Evolutionary conservation across 2,888 invertebrate species (phyloP).

Genomic region (Galeopsomyia nigrocyanea): DNA sequence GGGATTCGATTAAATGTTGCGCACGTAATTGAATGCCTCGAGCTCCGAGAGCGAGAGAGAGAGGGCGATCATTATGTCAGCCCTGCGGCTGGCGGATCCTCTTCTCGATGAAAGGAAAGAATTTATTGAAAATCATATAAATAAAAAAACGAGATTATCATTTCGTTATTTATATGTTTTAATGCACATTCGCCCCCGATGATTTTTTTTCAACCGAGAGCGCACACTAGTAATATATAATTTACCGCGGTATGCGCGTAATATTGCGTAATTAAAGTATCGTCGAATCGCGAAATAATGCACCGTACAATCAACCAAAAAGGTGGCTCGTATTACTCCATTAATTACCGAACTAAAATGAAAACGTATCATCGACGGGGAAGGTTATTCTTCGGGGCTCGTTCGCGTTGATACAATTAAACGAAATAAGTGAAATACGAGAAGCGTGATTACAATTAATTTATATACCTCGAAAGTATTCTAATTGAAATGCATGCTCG

Average conservation of each 20-base stretch:
- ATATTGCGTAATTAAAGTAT: constrained; percentile 27
- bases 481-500: too few relatives aligned
- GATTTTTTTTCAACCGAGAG: background rate
- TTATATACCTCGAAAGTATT: constrained; percentile 2
- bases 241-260: constrained; percentile 13
- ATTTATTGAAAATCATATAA: too few relatives aligned
- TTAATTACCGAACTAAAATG: constrained; percentile 17
- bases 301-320: background rate
- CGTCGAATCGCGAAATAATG: constrained; percentile 12
- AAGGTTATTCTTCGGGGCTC: background rate
- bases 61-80: constrained; percentile 30
- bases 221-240: constrained; percentile 22
- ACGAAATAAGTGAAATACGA: too few relatives aligned
- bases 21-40: constrained; percentile 43
- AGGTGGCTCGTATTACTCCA: constrained; percentile 16
- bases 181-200: background rate
- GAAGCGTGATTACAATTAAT: background rate
- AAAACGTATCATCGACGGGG: background rate
- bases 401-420: too few relatives aligned
- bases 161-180: constrained; percentile 3
- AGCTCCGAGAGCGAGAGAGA: too few relatives aligned
- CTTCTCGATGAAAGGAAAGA: background rate
- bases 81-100: background rate
- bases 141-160: constrained; percentile 10
- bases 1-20: constrained; percentile 38